Conservation (phyloP, 1,140 invertebrate genomes). For the Liolophura sinensis region DNA sequence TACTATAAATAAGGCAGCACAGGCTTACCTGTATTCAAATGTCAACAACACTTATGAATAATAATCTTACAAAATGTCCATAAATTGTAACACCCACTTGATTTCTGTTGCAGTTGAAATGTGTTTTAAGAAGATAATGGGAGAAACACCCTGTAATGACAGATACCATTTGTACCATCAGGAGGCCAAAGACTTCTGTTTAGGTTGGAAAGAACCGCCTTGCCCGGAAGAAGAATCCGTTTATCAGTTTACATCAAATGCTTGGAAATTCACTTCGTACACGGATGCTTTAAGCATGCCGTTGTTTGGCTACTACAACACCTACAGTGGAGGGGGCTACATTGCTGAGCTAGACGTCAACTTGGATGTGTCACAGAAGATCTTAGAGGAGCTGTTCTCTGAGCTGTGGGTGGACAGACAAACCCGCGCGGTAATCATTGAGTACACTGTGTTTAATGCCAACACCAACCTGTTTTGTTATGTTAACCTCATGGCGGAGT, state of each 20-base stretch:
- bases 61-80: neutral
- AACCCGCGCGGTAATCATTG: conserved; percentile 62
- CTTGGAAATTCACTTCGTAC: conserved; percentile 24
- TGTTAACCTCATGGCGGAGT: conserved; percentile 46
- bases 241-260: conserved; percentile 12
- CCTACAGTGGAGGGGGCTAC: conserved; percentile 37
- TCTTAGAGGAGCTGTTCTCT: conserved; percentile 46
- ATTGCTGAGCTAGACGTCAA: conserved; percentile 21
- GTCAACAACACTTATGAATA: neutral
- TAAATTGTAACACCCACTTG: neutral
- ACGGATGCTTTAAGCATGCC: conserved; percentile 30
- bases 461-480: conserved; percentile 37
- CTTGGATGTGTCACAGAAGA: neutral
- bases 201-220: conserved; percentile 11
- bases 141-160: conserved; percentile 6
- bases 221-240: conserved; percentile 1
- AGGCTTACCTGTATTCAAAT: neutral
- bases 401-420: conserved; percentile 60
- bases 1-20: neutral
- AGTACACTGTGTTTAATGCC: conserved; percentile 63
- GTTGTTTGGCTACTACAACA: conserved; percentile 21
- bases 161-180: conserved; percentile 14
- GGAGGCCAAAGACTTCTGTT: conserved; percentile 21
- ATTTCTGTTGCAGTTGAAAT: conserved; percentile 9
- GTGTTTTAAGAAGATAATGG: conserved; percentile 10